Conservation (phyloP, 1,140 invertebrate species). For the Pachypeltis micranthus region DNA sequence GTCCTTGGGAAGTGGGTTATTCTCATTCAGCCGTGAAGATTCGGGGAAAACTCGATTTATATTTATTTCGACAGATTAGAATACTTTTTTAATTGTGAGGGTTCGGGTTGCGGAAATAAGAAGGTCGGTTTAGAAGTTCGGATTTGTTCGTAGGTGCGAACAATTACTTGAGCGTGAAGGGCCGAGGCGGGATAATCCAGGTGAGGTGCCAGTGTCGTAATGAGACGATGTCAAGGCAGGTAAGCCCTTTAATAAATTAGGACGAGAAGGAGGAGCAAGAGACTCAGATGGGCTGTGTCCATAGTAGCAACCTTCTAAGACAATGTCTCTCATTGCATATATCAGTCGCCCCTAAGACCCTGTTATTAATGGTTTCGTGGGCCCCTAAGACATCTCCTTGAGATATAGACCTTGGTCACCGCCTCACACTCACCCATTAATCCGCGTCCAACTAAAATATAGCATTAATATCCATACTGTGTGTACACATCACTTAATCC, state of each 20-base stretch:
- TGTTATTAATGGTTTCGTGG: slow-evolving; percentile 17
- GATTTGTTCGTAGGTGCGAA: neutral
- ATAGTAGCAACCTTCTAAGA: slow-evolving; percentile 12
- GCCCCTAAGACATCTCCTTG: slow-evolving; percentile 12
- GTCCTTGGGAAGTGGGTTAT: too few relatives aligned
- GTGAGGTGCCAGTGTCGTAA: neutral
- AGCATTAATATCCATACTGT: slow-evolving; percentile 23
- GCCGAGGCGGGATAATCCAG: neutral
- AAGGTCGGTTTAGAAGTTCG: too few relatives aligned
- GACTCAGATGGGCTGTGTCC: slow-evolving; percentile 16
- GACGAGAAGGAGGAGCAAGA: slow-evolving; percentile 1
- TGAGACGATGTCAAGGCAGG: slow-evolving; percentile 7
- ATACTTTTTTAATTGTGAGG: too few relatives aligned
- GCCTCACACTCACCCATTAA: slow-evolving; percentile 16
- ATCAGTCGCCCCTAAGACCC: slow-evolving; percentile 17
- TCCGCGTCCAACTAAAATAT: slow-evolving; percentile 23
- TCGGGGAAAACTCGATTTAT: too few relatives aligned
- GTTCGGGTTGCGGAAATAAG: too few relatives aligned
- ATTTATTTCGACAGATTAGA: too few relatives aligned
- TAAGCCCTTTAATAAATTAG: slow-evolving; percentile 23
- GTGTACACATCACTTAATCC: slow-evolving; percentile 22
- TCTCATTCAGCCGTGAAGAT: too few relatives aligned
- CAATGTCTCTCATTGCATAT: slow-evolving; percentile 21
- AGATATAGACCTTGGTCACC: slow-evolving; percentile 21
- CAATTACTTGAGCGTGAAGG: slow-evolving; percentile 9